Base-by-base conservation (phyloP, 2,888 invertebrate genomes). In the Cordylochernes scorpioides region DNA sequence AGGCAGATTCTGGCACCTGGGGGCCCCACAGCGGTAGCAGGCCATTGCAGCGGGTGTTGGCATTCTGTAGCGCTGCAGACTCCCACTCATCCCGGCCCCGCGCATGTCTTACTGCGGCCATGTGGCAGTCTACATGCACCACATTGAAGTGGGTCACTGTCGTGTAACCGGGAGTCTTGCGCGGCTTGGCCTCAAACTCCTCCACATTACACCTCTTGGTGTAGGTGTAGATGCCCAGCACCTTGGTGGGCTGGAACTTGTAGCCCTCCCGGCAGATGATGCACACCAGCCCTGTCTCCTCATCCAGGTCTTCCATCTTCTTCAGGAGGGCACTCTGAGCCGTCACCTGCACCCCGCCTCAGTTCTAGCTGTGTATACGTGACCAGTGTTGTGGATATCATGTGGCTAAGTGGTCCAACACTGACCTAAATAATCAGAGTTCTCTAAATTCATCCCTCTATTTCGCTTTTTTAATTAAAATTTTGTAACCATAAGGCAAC, bases 91-190 rank as follows among this genome's bases (percentile, higher is more conserved):
- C 88, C 33, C 91, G 65, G 13, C 60, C 63, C 13, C 68, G 55
- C 0, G 67, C 65, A 41, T 65, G 53, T 32, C 82, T 63, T 27
- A 94, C 88, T 15, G 94, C 94, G 1, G 80, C 77, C 64, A 84
- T 80, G 55, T 97, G 94, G 49, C 94, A 97, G 53, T 94, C 94
- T 3, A 91, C 73, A 54, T 97, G 94, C 15, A 94, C 86, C 19
- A 91, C 73, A 59, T 94, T 94, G 59, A 94, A 94, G 58, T 94
- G 91, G 9, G 86, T 84, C 18, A 94, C 91, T 0, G 91, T 91
- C 28, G 74, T 73, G 55, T 86, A 88, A 30, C 60, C 61, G 73
- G 63, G 13, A 6, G 75, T 73, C 56, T 84, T 84, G 39, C 84
- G 62, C 21, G 74, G 67, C 35, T 84, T 82, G 38, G 68, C 63